Conservation (phyloP, 2,113 vertebrate species). For the Capreolus pygargus region DNA sequence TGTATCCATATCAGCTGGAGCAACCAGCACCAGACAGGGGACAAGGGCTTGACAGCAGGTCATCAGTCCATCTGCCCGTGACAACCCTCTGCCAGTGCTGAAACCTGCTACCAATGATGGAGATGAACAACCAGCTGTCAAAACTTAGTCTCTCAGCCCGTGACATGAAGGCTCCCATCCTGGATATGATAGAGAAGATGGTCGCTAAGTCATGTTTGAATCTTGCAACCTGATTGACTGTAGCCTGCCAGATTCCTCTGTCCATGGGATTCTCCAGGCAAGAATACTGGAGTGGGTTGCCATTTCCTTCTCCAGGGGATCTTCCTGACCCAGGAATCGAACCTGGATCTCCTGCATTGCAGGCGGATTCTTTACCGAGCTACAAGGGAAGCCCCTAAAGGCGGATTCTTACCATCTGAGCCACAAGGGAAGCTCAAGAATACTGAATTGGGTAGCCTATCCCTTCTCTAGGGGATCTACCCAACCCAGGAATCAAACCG, state of each 20-base stretch:
- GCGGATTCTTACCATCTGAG: neutral
- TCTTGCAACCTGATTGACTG: neutral
- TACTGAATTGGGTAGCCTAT: neutral
- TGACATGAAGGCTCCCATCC: neutral
- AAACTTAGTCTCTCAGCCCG: neutral
- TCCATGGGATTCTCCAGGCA: neutral
- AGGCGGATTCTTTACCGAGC: neutral
- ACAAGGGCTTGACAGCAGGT: neutral
- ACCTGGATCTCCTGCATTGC: neutral
- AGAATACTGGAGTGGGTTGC: neutral
- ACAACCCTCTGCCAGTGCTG: neutral
- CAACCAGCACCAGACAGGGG: neutral
- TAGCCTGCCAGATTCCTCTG: neutral
- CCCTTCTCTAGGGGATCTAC: neutral
- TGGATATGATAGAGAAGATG: neutral
- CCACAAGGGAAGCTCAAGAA: neutral
- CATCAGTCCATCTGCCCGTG: neutral
- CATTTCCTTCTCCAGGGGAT: neutral
- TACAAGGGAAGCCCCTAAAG: neutral
- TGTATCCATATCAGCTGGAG: neutral
- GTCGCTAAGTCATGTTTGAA: accelerated
- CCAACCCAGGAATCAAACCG: neutral
- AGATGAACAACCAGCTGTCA: neutral
- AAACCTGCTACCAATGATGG: neutral
- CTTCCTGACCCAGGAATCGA: neutral